phyloP scores from a whole-genome alignment of 2,888 invertebrate genomes.

The Andrena trimmerana region DNA sequence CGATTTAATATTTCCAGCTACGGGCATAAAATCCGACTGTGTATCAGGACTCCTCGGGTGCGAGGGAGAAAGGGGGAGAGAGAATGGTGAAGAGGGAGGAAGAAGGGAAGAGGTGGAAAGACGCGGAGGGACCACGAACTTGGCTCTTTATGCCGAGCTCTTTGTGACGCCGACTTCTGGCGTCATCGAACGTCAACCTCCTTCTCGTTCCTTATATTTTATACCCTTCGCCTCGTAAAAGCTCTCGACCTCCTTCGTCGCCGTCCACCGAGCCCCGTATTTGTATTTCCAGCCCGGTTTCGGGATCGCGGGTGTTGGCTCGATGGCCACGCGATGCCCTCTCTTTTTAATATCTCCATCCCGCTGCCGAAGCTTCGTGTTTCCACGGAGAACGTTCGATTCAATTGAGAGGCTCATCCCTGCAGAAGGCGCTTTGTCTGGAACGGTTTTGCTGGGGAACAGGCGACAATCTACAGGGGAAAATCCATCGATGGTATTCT shows the following conservation, averaged over 20 bases:
- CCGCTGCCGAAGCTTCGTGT: not conserved
- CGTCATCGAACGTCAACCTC: constrained; percentile 62
- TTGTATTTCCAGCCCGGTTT: constrained; percentile 34
- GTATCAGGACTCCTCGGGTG: constrained; percentile 70
- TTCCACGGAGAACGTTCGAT: not conserved
- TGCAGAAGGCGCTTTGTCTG: not conserved
- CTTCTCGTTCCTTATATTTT: constrained; percentile 61
- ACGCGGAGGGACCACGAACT: constrained; percentile 59
- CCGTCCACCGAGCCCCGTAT: constrained; percentile 36
- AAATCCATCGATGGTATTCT: constrained; percentile 11
- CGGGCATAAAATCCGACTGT: constrained; percentile 81
- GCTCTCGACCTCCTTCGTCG: constrained; percentile 59
- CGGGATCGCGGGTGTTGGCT: constrained; percentile 15
- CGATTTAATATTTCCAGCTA: constrained; percentile 85
- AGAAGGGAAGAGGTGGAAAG: constrained; percentile 25
- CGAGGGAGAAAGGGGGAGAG: constrained; percentile 20
- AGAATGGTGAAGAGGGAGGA: constrained; percentile 24
- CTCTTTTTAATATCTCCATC: constrained; percentile 40
- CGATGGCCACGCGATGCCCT: not conserved
- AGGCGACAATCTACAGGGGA: not conserved
- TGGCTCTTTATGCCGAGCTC: constrained; percentile 56
- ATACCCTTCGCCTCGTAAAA: constrained; percentile 63
- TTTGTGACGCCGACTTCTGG: constrained; percentile 74
- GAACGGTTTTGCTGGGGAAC: not conserved
- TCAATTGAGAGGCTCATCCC: constrained; percentile 8